phyloP scores from a whole-genome alignment of 2,888 invertebrate genomes.

The Lutraria lutraria region DNA sequence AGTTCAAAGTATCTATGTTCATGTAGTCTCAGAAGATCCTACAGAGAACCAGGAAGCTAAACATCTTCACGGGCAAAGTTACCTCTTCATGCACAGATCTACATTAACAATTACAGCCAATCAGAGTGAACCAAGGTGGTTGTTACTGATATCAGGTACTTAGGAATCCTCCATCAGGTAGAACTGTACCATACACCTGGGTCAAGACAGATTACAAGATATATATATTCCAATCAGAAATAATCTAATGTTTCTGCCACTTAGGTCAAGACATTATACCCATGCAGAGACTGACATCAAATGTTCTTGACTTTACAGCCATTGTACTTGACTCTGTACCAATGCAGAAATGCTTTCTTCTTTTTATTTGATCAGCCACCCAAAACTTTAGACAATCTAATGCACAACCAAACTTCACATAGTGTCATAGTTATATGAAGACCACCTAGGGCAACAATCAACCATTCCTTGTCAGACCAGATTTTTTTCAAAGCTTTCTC shows the following conservation, averaged over 20 bases:
- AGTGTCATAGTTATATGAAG: too few species aligned
- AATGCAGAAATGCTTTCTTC: background rate
- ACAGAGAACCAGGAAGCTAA: background rate
- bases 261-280: background rate
- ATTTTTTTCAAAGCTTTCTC: too few species aligned
- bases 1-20: background rate
- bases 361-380: too few species aligned
- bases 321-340: background rate
- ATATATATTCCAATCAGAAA: background rate
- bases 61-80: background rate
- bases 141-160: background rate
- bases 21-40: background rate
- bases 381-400: too few species aligned
- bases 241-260: background rate
- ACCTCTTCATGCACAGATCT: background rate
- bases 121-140: background rate
- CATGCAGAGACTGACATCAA: background rate
- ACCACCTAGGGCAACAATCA: too few species aligned
- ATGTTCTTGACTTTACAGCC: background rate
- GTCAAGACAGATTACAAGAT: constrained; percentile 9
- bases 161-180: background rate
- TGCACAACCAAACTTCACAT: too few species aligned
- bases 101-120: background rate
- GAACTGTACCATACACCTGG: background rate
- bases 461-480: too few species aligned